Evolutionary conservation across 2,113 vertebrate genomes (phyloP).

Genomic region (Strix uralensis): DNA sequence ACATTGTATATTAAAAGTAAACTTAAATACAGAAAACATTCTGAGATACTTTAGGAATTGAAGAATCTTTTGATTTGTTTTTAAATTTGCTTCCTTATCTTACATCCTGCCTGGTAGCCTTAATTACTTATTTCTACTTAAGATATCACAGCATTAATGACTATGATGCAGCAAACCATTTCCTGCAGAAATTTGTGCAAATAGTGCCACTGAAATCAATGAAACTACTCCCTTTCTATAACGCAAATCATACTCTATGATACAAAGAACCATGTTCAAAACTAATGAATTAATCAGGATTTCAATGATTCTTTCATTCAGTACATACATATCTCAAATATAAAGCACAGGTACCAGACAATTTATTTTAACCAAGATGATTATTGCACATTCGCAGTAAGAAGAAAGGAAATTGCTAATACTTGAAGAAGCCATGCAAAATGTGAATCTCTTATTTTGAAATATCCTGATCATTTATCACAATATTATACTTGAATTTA

Average conservation of each 20-base stretch:
- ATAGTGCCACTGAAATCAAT: background rate
- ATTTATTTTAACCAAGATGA: background rate
- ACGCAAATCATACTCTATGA: background rate
- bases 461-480: background rate
- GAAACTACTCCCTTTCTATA: background rate
- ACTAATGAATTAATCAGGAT: background rate
- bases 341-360: background rate
- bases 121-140: background rate
- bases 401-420: background rate
- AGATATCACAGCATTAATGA: background rate
- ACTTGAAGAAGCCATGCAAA: background rate
- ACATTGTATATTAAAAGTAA: background rate
- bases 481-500: background rate
- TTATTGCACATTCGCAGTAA: background rate
- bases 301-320: background rate
- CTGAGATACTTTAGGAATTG: background rate
- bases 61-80: background rate
- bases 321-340: background rate
- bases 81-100: background rate
- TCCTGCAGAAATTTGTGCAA: background rate
- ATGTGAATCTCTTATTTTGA: background rate
- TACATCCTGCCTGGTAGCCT: background rate
- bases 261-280: background rate
- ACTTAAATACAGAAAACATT: background rate
- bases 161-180: background rate